Evolutionary conservation across 53 echinoderm and acorn worm species (phyloP).

Genomic region (Crossaster papposus): DNA sequence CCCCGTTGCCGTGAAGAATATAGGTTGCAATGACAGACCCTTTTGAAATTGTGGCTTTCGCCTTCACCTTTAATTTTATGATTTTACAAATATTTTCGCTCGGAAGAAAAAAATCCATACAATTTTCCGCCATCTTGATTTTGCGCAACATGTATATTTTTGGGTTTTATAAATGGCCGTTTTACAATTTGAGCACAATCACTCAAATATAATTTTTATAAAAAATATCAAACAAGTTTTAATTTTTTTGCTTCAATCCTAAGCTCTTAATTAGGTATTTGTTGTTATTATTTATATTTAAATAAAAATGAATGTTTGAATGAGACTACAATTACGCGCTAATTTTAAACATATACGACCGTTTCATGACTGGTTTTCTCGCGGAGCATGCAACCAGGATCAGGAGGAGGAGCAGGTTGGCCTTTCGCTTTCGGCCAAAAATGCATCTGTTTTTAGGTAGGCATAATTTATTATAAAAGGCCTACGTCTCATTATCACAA

Average conservation of each 20-base stretch:
- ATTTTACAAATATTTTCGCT: conserved; percentile 81
- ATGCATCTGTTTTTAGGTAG: conserved; percentile 27
- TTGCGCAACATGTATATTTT: background rate
- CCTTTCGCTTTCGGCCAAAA: background rate
- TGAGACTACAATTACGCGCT: conserved; percentile 26
- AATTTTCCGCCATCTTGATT: conserved; percentile 82
- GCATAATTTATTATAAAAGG: no score
- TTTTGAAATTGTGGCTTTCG: conserved; percentile 73
- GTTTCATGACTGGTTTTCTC: conserved; percentile 1
- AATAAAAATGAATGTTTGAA: background rate
- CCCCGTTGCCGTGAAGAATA: conserved; percentile 45
- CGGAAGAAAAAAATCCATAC: conserved; percentile 70
- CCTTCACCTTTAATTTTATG: conserved; percentile 83
- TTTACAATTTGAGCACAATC: background rate
- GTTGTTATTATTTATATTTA: background rate
- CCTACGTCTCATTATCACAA: background rate
- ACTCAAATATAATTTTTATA: background rate
- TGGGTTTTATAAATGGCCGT: background rate
- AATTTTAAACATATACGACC: conserved; percentile 22
- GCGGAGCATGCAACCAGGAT: background rate
- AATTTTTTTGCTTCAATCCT: background rate
- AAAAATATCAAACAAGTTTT: background rate
- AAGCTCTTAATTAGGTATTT: background rate
- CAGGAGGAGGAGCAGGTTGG: no score
- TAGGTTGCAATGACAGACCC: conserved; percentile 76